Evolutionary conservation across 2,113 vertebrate species (phyloP).

Genomic region (Abramis brama): DNA sequence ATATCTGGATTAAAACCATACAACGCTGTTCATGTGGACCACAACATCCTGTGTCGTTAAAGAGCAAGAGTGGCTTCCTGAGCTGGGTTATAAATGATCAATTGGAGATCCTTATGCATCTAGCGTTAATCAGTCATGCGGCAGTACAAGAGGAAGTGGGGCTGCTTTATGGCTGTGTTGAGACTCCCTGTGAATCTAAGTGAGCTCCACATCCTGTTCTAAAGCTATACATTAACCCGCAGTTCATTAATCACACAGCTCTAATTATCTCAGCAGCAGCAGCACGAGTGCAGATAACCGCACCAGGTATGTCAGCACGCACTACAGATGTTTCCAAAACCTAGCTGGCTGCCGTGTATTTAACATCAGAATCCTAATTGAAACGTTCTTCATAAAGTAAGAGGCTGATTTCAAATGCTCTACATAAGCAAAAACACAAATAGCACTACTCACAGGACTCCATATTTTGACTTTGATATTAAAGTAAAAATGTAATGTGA

Average conservation of each 20-base stretch:
- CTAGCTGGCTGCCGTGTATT: neutral
- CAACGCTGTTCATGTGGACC: neutral
- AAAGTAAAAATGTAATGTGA: neutral
- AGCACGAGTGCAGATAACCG: conserved; percentile 23
- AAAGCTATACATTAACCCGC: conserved; percentile 46
- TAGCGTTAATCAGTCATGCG: conserved; percentile 46
- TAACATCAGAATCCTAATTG: neutral
- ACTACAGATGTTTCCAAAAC: conserved; percentile 26
- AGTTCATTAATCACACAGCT: conserved; percentile 55
- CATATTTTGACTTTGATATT: neutral
- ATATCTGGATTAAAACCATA: conserved; percentile 15
- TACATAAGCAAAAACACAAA: neutral
- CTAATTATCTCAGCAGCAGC: conserved; percentile 53
- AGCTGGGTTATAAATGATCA: conserved; percentile 44
- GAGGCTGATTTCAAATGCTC: neutral
- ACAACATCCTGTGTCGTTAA: conserved; percentile 35
- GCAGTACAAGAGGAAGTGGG: conserved; percentile 16
- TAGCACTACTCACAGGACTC: neutral
- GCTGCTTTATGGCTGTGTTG: conserved; percentile 26
- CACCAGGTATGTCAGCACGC: conserved; percentile 32
- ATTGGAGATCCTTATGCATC: conserved; percentile 32
- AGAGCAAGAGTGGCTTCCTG: conserved; percentile 12
- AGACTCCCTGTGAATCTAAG: conserved; percentile 45
- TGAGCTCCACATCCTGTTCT: conserved; percentile 44
- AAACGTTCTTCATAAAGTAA: neutral